These are phyloP conservation scores for Micropterix aruncella DNA, from an alignment of 2,888 invertebrate genomes.

Conservation along the genomic window DNA sequence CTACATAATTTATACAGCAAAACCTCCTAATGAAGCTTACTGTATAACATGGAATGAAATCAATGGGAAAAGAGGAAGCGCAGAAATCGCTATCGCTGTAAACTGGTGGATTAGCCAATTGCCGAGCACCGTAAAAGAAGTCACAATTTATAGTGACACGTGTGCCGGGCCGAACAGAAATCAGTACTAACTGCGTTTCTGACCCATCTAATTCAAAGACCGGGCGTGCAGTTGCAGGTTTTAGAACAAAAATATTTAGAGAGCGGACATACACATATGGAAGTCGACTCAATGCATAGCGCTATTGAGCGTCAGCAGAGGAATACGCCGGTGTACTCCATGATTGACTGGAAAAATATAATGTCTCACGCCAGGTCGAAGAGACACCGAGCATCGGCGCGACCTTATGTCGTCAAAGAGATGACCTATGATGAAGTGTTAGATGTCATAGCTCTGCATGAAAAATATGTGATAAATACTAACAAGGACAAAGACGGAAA, in stretches of 20 bases:
- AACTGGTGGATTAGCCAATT: constrained; percentile 3
- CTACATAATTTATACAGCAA: too few relatives aligned
- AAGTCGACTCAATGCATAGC: constrained; percentile 8
- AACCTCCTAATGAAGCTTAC: constrained; percentile 6
- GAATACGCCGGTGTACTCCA: constrained; percentile 7
- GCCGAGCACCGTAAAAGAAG: constrained; percentile 3
- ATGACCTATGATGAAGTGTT: constrained; percentile 3
- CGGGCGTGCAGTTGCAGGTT: constrained; percentile 7
- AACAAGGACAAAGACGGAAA: constrained; percentile 2
- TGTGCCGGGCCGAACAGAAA: constrained; percentile 7
- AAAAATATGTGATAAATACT: constrained; percentile 1
- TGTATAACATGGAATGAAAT: constrained; percentile 5
- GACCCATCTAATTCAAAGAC: constrained; percentile 4
- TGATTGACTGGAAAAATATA: constrained; percentile 8
- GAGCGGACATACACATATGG: too few relatives aligned
- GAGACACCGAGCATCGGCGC: constrained; percentile 5
- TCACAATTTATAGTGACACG: constrained; percentile 5
- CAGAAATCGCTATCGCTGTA: constrained; percentile 4
- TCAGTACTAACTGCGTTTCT: constrained; percentile 5
- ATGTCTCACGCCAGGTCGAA: constrained; percentile 6
- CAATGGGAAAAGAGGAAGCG: constrained; percentile 7
- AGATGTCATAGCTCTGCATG: constrained; percentile 3
- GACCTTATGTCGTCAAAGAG: constrained; percentile 6
- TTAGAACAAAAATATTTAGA: constrained; percentile 11
- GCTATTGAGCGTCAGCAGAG: constrained; percentile 8